Conservation (phyloP, 2,113 vertebrate genomes). For the Circaetus gallicus region DNA sequence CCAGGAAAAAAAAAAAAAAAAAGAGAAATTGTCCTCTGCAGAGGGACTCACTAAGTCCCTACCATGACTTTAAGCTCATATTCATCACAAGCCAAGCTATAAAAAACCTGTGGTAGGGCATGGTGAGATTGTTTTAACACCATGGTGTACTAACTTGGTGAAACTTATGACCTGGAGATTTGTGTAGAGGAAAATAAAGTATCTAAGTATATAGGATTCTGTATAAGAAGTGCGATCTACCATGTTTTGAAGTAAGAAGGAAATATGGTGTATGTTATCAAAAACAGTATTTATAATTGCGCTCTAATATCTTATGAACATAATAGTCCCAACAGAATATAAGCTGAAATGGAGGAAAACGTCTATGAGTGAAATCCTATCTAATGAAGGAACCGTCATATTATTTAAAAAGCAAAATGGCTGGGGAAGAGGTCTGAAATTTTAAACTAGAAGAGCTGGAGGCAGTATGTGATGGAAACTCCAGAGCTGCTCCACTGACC, state of each 20-base stretch:
- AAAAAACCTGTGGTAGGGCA: not conserved
- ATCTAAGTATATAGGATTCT: not conserved
- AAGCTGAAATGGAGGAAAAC: not conserved
- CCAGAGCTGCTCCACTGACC: not conserved
- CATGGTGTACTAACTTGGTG: not conserved
- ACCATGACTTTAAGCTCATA: not conserved
- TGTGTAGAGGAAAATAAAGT: not conserved
- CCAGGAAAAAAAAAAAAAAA: not conserved
- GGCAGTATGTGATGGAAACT: not conserved
- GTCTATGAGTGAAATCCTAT: not conserved
- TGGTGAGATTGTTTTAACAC: not conserved
- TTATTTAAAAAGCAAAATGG: not conserved
- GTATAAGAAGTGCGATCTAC: not conserved
- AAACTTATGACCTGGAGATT: not conserved
- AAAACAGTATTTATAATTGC: not conserved
- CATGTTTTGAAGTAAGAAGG: not conserved
- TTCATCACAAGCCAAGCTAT: not conserved
- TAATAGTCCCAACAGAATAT: not conserved
- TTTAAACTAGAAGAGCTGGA: not conserved
- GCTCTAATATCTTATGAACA: not conserved
- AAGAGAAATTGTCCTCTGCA: not conserved
- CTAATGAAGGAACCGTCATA: not conserved
- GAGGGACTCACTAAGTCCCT: not conserved
- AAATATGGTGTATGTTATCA: not conserved
- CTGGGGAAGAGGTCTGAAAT: not conserved